Evolutionary conservation across 2,113 vertebrate species (phyloP).

Genomic region (Entomyzon cyanotis): DNA sequence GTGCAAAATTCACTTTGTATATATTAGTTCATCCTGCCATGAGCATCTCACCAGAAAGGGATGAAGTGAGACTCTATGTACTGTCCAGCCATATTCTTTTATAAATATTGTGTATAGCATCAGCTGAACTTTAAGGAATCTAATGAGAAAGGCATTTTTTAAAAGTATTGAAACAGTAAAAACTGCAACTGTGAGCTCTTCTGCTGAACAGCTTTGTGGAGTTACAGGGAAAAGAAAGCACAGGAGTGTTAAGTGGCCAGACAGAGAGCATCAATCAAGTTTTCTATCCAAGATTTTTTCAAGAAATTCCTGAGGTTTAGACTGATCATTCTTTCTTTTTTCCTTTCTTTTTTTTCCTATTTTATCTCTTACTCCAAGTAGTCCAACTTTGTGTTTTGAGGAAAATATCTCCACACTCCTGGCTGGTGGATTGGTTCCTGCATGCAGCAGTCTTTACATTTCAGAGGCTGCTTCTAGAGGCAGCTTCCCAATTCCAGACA

Average conservation of each 20-base stretch:
- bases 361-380: not conserved
- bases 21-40: not conserved
- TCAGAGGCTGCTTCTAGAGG: not conserved
- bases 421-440: not conserved
- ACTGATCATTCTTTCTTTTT: not conserved
- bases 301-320: not conserved
- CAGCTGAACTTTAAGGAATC: not conserved
- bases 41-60: not conserved
- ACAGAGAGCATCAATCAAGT: not conserved
- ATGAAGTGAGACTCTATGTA: not conserved
- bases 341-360: not conserved
- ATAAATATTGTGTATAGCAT: not conserved
- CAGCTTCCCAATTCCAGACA: not conserved
- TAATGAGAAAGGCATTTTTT: not conserved
- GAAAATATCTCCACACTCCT: not conserved
- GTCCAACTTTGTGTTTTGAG: not conserved
- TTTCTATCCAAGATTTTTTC: not conserved
- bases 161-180: not conserved
- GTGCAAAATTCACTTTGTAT: not conserved
- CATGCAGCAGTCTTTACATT: not conserved
- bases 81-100: not conserved
- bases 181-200: not conserved
- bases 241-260: not conserved
- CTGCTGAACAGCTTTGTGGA: not conserved
- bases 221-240: not conserved